These are phyloP conservation scores for Eristalis intricaria DNA, from an alignment of 2,888 invertebrate genomes.

Conservation along the genomic window DNA sequence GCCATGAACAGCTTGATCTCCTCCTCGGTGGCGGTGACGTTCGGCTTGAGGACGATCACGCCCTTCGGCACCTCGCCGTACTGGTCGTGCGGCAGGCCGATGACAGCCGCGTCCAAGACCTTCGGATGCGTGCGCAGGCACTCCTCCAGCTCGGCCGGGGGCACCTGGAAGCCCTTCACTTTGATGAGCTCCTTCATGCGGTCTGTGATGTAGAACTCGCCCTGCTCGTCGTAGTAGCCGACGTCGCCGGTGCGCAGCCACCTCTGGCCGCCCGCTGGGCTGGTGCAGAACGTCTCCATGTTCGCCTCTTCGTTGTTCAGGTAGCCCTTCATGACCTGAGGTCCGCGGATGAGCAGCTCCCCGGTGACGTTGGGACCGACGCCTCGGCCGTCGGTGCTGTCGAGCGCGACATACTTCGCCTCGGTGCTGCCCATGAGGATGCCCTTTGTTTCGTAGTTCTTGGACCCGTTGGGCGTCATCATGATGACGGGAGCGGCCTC, in stretches of 20 bases:
- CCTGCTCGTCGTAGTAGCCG: conserved; percentile 85
- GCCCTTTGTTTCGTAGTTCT: conserved; percentile 82
- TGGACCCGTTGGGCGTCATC: conserved; percentile 77
- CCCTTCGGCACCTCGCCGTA: conserved; percentile 90
- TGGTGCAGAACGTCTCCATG: conserved; percentile 85
- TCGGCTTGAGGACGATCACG: conserved; percentile 85
- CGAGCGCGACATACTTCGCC: conserved; percentile 84
- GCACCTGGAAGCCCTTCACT: conserved; percentile 89
- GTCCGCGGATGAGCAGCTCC: conserved; percentile 89
- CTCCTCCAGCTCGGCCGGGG: conserved; percentile 93
- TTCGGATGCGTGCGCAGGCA: conserved; percentile 83
- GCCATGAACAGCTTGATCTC: conserved; percentile 85
- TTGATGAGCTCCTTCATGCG: conserved; percentile 93
- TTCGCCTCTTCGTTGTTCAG: conserved; percentile 89
- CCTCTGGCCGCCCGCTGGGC: conserved; percentile 81
- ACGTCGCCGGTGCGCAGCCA: conserved; percentile 90
- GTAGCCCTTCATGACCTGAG: conserved; percentile 92
- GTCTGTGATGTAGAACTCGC: conserved; percentile 87
- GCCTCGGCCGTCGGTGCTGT: conserved; percentile 78
- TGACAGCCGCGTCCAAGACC: conserved; percentile 90
- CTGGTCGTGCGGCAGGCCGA: conserved; percentile 87
- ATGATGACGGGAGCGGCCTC: conserved; percentile 86
- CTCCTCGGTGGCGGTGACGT: conserved; percentile 81
- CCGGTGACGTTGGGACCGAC: conserved; percentile 85
- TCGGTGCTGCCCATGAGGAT: conserved; percentile 84